Base-by-base conservation (phyloP, 2,113 vertebrate genomes). In the Oncorhynchus kisutch region DNA sequence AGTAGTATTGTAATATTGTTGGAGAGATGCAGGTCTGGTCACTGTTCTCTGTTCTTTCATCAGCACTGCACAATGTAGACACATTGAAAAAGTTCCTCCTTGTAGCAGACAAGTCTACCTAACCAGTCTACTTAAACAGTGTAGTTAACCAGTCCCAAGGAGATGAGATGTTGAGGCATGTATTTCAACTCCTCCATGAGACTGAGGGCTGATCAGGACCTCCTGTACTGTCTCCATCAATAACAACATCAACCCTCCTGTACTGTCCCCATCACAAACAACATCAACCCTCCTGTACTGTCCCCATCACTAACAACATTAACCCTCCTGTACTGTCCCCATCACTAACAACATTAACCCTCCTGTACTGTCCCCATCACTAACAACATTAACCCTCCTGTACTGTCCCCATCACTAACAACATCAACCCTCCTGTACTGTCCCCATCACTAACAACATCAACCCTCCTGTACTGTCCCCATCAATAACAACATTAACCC, bases 351-450 rank as follows among this genome's bases (percentile, higher is more conserved):
- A 31, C 29, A 5, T 31, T 5, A 31, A 5, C 29, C 29, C 29
- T 31, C 29, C 29, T 31, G 29, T 31, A 5, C 29, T 31, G 29
- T 5, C 29, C 29, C 29, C 78, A 79, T 27, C 81, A 84, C 85
- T 84, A 87, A 87, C 88, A 89, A 90, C 87, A 84, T 81, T 77
- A 73, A 80, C 88, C 85, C 86, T 90, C 85, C 85, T 89, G 88
- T 67, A 81, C 86, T 81, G 81, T 89, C 84, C 89, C 82, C 79
- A 79, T 27, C 81, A 84, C 85, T 84, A 87, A 87, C 88, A 89
- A 90, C 87, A 84, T 81, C 76, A 73, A 79, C 87, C 84, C 86
- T 90, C 85, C 85, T 89, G 88, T 67, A 82, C 86, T 81, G 81
- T 89, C 84, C 80, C 87, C 85, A 81, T 80, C 76, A 86, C 5